A percentile compares a stretch with the other conserved stretches of the same genome.
Evolutionary conservation across 2,113 vertebrate genomes (phyloP).

Genomic region (Addax nasomaculatus): DNA sequence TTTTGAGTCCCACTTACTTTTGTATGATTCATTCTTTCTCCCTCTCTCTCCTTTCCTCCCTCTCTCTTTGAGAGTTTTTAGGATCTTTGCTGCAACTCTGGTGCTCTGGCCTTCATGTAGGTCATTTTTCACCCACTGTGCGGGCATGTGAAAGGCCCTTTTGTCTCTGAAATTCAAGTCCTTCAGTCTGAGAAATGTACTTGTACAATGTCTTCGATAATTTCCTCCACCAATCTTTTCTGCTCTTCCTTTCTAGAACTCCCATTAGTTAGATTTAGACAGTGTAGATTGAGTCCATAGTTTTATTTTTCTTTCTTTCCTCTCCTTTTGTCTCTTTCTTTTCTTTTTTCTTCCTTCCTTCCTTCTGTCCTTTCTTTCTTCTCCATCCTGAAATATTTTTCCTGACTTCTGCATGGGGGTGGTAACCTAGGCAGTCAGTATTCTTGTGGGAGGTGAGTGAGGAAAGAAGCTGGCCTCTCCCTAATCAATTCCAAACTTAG

Average conservation of each 20-base stretch:
- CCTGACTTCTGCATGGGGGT: neutral
- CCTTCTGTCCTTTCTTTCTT: neutral
- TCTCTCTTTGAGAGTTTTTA: neutral
- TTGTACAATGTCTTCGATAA: constrained; percentile 2
- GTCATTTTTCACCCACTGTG: neutral
- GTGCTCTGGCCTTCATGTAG: neutral
- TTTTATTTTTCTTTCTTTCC: neutral
- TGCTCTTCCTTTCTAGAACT: neutral
- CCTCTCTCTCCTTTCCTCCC: fast-evolving
- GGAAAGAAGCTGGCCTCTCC: neutral
- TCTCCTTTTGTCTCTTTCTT: neutral
- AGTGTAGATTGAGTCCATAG: neutral
- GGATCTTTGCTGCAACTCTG: neutral
- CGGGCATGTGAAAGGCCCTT: neutral
- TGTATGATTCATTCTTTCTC: neutral
- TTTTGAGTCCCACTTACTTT: neutral
- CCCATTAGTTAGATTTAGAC: neutral
- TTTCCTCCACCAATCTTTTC: neutral
- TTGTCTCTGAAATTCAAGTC: neutral
- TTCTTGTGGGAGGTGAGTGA: neutral
- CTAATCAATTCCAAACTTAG: neutral
- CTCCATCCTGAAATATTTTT: neutral
- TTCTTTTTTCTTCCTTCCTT: neutral
- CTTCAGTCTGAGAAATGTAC: neutral
- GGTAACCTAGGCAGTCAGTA: neutral